A percentile compares a stretch with the other conserved stretches of the same genome.
These are phyloP conservation scores for Rattus norvegicus DNA, from an alignment of 2,113 vertebrate species.

Conservation along the genomic window GRCr8 NC_086027.1:95776501-95777000, in stretches of 20 bases:
- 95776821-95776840: not conserved
- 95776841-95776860: fast-evolving
- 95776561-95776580: not conserved
- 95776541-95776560: not conserved
- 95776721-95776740: not conserved
- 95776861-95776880: not conserved
- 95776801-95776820: fast-evolving
- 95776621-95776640: not conserved
- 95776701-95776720: not conserved
- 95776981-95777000: too few species aligned
- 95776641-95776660: too few species aligned
- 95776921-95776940: fast-evolving
- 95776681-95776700: not conserved
- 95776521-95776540: not conserved
- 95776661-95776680: not conserved
- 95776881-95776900: not conserved
- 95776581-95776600: not conserved
- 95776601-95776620: not conserved
- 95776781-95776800: not conserved
- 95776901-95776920: too few species aligned
- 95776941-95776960: too few species aligned
- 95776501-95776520: not conserved
- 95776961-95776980: fast-evolving
- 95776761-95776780: too few species aligned
- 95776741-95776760: not conserved